A percentile compares a stretch with the other conserved stretches of the same genome.
These are phyloP conservation scores for Sebastes cheni DNA, from an alignment of 2,797 vertebrate genomes.

Conservation along the genomic window DNA sequence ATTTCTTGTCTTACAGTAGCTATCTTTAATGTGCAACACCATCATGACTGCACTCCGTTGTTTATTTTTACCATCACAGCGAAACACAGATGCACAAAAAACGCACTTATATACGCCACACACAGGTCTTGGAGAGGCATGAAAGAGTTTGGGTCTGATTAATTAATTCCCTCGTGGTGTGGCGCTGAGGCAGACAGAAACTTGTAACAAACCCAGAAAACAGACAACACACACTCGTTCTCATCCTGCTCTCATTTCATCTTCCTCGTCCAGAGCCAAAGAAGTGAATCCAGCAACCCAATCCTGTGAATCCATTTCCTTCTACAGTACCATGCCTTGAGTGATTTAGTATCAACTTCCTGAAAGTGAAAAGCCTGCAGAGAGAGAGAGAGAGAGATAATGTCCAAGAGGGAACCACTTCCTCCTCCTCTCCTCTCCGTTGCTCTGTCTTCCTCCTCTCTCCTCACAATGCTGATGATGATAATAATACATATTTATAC, in stretches of 20 bases:
- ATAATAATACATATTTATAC: no score
- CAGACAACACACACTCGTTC: not conserved
- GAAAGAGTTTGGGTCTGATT: constrained; percentile 40
- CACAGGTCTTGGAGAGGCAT: constrained; percentile 21
- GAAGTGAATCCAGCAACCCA: not conserved
- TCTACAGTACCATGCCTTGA: not conserved
- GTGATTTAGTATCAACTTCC: not conserved
- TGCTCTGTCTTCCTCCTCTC: not conserved
- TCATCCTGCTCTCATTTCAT: not conserved
- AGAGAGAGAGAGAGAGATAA: not conserved
- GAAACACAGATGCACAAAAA: not conserved
- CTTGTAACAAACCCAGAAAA: constrained; percentile 14
- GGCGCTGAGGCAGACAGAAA: not conserved
- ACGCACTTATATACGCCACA: not conserved
- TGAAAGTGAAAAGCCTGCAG: not conserved
- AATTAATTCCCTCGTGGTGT: constrained; percentile 36
- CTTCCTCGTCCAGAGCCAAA: not conserved
- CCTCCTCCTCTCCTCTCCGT: not conserved
- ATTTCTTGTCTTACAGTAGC: not conserved
- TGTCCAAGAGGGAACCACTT: not conserved
- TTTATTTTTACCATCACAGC: not conserved
- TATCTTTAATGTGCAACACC: not conserved
- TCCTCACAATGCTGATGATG: no score
- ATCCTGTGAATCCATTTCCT: not conserved
- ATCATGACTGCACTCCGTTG: not conserved